Percentiles rank a stretch among this genome's conserved stretches.
These are phyloP conservation scores for Fissipunctia ypsillon DNA, from an alignment of 2,888 invertebrate species.

Conservation along the genomic window DNA sequence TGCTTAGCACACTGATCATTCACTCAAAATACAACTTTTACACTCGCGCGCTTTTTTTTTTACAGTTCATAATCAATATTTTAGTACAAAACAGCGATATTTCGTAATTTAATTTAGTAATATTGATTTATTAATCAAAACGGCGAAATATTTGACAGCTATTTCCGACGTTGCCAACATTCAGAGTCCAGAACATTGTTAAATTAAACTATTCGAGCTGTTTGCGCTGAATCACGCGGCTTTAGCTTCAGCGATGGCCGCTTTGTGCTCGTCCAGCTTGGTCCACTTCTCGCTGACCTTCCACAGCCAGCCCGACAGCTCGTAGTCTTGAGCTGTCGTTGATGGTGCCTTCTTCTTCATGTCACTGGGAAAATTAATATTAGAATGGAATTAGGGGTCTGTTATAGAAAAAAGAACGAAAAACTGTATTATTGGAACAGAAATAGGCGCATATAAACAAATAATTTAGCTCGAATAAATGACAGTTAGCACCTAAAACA, in stretches of 20 bases:
- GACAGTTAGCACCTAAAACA: too few relatives aligned
- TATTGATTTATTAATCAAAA: not conserved
- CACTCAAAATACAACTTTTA: slow-evolving; percentile 13
- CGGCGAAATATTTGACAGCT: not conserved
- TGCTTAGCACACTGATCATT: slow-evolving; percentile 60
- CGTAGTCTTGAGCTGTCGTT: slow-evolving; percentile 89
- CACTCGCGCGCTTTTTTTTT: not conserved
- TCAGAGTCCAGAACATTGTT: slow-evolving; percentile 2
- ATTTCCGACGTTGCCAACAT: not conserved
- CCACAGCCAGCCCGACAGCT: slow-evolving; percentile 93
- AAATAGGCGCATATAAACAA: too few relatives aligned
- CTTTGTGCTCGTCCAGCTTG: slow-evolving; percentile 75
- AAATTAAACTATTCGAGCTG: slow-evolving; percentile 16
- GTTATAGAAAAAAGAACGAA: not conserved
- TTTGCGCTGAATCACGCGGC: slow-evolving; percentile 66
- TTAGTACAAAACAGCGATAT: not conserved
- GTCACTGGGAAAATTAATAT: slow-evolving; percentile 84
- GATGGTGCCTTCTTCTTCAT: slow-evolving; percentile 88
- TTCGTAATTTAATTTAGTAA: not conserved
- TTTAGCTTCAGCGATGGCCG: slow-evolving; percentile 60
- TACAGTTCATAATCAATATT: not conserved
- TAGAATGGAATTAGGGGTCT: not conserved
- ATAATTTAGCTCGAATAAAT: too few relatives aligned
- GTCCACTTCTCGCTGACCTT: slow-evolving; percentile 96
- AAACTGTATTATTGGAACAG: too few relatives aligned